Percentiles rank a stretch among this genome's conserved stretches.
Conservation (phyloP, 2,113 vertebrate genomes). For the Columba livia region DNA sequence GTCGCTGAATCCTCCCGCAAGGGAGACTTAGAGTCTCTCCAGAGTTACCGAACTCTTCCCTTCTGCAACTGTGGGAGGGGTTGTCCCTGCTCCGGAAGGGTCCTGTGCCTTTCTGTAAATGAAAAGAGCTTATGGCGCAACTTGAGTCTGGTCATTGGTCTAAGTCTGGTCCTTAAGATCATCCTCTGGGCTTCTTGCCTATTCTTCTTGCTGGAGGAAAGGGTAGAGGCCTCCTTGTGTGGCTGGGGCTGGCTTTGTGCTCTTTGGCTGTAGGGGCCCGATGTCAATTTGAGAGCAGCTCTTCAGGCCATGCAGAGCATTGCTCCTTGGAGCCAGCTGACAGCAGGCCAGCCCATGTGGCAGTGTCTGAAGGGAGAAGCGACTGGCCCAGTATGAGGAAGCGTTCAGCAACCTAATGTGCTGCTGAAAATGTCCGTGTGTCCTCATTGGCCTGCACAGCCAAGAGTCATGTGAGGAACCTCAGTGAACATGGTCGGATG, state of each 20-base stretch:
- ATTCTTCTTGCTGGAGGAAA: neutral
- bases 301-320: neutral
- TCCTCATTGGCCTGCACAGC: neutral
- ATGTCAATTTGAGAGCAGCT: neutral
- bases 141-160: neutral
- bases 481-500: neutral
- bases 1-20: neutral
- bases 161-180: neutral
- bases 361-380: neutral
- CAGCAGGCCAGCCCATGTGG: neutral
- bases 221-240: neutral
- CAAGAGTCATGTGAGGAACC: accelerated
- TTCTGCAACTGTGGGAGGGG: neutral
- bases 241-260: neutral
- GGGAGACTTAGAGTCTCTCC: neutral
- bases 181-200: neutral
- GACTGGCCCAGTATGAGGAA: neutral
- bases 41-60: neutral
- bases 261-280: accelerated
- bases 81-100: neutral
- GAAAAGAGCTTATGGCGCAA: neutral
- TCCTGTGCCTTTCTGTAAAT: neutral
- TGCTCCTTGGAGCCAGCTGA: neutral
- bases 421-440: neutral
- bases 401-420: neutral